Base-by-base conservation (phyloP, 2,797 vertebrate genomes). In the Enteromius trimaculatus region DNA sequence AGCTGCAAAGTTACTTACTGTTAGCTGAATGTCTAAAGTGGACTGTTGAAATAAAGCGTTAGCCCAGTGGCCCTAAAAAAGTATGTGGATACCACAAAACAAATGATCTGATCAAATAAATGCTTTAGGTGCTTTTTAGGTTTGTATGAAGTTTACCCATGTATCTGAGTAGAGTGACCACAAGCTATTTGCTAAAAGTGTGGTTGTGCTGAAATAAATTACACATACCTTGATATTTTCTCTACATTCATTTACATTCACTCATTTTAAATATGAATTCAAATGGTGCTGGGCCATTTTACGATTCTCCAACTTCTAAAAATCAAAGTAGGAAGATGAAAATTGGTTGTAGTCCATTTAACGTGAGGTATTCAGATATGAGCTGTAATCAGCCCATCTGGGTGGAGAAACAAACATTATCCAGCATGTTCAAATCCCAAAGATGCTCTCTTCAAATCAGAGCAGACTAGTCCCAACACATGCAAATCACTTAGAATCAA, bases 351-450 rank as follows among this genome's bases (percentile, higher is more conserved):
- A 55, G 86, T 66, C 69, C 82, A 90, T 90, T 90, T 89, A 87
- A 71, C 68, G 23, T 53, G 70, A 89, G 88, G 88, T 89, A 90
- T 80, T 87, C 69, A 72, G 84, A 89, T 85, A 86, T 74, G 84
- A 86, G 64, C 80, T 86, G 78, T 84, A 86, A 90, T 91, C 87
- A 19, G 80, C 76, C 75, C 79, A 89, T 91, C 90, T 84, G 89
- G 90, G 89, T 88, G 90, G 87, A 84, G 84, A 79, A 65, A 83
- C 51, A 37, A 80, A 51, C 82, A 81, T 82, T 79, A 85, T 64
- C 86, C 78, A 84, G 82, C 78, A 82, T 85, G 72, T 75, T 74
- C 85, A 86, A 81, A 80, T 82, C 84, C 75, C 55, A 82, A 11
- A 62, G 51, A 65, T n/a, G 62, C 21, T 26, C 75, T 80, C 76